phyloP scores from a whole-genome alignment of 2,113 vertebrate genomes.

The Rhinoptilus africanus region DNA sequence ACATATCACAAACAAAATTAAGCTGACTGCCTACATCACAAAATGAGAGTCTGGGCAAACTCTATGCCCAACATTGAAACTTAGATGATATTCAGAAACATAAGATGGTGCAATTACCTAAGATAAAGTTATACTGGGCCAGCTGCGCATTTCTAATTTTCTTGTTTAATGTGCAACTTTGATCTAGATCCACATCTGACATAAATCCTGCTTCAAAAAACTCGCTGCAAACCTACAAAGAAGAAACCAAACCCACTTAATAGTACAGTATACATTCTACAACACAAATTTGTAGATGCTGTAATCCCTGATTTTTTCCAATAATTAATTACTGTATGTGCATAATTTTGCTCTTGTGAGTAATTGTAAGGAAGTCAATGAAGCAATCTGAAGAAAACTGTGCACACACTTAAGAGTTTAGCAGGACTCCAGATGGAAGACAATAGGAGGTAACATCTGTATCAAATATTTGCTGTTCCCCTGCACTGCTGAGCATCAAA shows the following conservation, averaged over 20 bases:
- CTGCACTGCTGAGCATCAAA: background rate
- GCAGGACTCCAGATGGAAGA: background rate
- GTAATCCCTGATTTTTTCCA: background rate
- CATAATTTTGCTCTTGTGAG: background rate
- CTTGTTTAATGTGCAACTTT: conserved; percentile 88
- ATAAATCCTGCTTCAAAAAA: conserved; percentile 91
- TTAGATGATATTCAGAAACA: background rate
- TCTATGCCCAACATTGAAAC: background rate
- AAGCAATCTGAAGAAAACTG: background rate
- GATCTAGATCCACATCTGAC: conserved; percentile 91
- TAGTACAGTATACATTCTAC: background rate
- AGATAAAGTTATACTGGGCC: conserved; percentile 94
- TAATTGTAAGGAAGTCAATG: background rate
- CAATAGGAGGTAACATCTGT: background rate
- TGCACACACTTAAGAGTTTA: background rate
- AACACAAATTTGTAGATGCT: background rate
- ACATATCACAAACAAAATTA: background rate
- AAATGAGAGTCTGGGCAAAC: background rate
- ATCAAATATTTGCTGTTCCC: background rate
- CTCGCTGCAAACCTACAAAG: conserved; percentile 80
- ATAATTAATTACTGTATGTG: background rate
- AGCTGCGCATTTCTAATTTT: conserved; percentile 94
- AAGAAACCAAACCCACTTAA: no score
- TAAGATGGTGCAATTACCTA: conserved; percentile 77
- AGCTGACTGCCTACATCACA: background rate